Base-by-base conservation (phyloP, 2,888 invertebrate genomes). In the Dynastes hyllus region DNA sequence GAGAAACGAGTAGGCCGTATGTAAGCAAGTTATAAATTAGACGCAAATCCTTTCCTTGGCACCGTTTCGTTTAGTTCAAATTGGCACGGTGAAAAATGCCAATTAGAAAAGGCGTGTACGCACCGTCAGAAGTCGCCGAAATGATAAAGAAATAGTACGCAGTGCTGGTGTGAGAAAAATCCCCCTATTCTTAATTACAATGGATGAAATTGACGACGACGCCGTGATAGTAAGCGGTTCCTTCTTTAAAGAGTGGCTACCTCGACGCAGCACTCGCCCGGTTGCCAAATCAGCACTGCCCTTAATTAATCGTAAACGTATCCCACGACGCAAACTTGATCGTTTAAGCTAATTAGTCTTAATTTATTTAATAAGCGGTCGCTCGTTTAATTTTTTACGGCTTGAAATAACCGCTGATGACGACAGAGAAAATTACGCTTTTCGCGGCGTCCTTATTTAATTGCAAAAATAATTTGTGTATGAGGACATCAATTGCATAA, bases 351-450 rank as follows among this genome's bases (percentile, higher is more conserved):
- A 65, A 73, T 78, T 78, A 78, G 66, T 73, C 63, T 71, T 78
- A 78, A 78, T 78, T 78, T 40, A 78, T 78, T 70, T 78, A 73
- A 78, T 65, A 51, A 73, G 80, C 81, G 81, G 78, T 80, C 79
- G 77, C 67, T 81, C 79, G 69, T 78, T 81, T 80, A 78, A 76
- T 78, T 80, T 45, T 81, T 80, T 80, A 76, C 79, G 78, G 75
- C 73, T 76, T 32, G 55, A 63, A 69, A 50, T 69, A 27, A 27
- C 69, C 51, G 13, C 50, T 69, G 13, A 69, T 69, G 69, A 45
- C 69, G 69, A 51, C 51, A 51, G 29, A 69, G 69, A 69, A 69
- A 69, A 51, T 51, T 69, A 69, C 69, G 50, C 51, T 69, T 69
- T 29, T 50, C 50, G 51, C 40, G 16, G 29, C 27, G 69, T 50